Base-by-base conservation (phyloP, 1,140 invertebrate genomes). In the Scaptomyza montana region DNA sequence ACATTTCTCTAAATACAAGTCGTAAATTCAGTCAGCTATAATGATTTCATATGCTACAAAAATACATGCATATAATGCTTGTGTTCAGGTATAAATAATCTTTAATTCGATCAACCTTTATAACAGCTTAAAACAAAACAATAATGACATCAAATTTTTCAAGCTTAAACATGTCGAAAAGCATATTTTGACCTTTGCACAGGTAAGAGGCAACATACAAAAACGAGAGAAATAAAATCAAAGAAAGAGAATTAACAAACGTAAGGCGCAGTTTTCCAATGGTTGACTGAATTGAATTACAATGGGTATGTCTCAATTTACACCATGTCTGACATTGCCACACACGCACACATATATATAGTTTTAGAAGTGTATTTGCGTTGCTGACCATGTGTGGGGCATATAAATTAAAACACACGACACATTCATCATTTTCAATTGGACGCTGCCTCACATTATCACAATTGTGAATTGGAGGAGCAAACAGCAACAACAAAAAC, bases 401-500 rank as follows among this genome's bases (percentile, higher is more conserved):
- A 54, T 57, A 68, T 63, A 71, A 80, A 85, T 85, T 86, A 77
- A 86, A 78, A 66, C 67, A 80, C 78, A 66, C 78, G 10, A 80
- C 64, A 74, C 74, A 85, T 87, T 87, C 82, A 81, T 87, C 78
- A 78, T 81, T 66, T 49, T 75, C 78, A 87, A 87, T 78, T 86
- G 78, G 78, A 72, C 61, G 36, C 61, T 59, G 63, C 41, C 45
- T 49, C 68, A 71, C 68, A 71, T 57, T 65, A 71, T 65, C 68
- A 71, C 55, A 66, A 67, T 72, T 66, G 19, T 71, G 53, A 71
- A 71, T 66, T 71, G 62, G 62, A 71, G 62, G 57, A 28, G 62
- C 43, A 8, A 19, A 46, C 39, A 12, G 16, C 41, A 55, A 8
- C 53, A 64, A 28, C 19, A 46, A 43, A 19, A 56, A 63, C 59